These are phyloP conservation scores for Lagenorhynchus albirostris DNA, from an alignment of 2,113 vertebrate species.

Conservation along the genomic window DNA sequence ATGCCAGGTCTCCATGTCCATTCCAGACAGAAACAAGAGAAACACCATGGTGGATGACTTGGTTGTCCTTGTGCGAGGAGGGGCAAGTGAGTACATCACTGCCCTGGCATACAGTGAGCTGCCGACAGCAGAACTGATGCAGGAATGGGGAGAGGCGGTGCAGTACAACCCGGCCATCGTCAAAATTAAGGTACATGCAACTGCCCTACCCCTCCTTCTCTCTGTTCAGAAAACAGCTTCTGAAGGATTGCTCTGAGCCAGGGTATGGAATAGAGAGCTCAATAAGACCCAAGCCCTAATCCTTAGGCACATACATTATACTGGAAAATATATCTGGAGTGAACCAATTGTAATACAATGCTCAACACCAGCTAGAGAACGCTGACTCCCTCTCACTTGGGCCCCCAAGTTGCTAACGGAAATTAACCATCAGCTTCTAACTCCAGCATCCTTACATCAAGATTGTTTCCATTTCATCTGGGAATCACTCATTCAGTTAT, in stretches of 20 bases:
- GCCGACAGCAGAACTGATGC: constrained; percentile 88
- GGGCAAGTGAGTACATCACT: constrained; percentile 86
- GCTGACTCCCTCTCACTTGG: neutral
- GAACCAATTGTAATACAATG: neutral
- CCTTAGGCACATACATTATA: neutral
- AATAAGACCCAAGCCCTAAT: accelerated
- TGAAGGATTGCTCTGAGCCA: neutral
- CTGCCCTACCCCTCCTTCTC: too few species aligned
- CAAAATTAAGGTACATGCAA: constrained; percentile 80
- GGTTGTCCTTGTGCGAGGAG: constrained; percentile 84
- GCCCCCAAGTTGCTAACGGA: neutral
- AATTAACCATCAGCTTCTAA: neutral
- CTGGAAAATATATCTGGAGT: neutral
- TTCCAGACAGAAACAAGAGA: constrained; percentile 48
- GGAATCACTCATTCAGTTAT: neutral
- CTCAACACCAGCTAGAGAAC: neutral
- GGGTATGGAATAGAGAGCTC: neutral
- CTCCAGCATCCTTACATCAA: neutral
- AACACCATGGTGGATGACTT: constrained; percentile 87
- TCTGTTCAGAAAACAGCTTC: neutral
- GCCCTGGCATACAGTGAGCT: constrained; percentile 84
- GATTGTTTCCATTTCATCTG: neutral
- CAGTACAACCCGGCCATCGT: constrained; percentile 92
- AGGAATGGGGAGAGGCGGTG: constrained; percentile 91
- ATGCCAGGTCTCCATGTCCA: neutral